Evolutionary conservation across 2,113 vertebrate genomes (phyloP), one percentile per base, ranked within the genome.

Genomic region (Pedionomus torquatus): DNA sequence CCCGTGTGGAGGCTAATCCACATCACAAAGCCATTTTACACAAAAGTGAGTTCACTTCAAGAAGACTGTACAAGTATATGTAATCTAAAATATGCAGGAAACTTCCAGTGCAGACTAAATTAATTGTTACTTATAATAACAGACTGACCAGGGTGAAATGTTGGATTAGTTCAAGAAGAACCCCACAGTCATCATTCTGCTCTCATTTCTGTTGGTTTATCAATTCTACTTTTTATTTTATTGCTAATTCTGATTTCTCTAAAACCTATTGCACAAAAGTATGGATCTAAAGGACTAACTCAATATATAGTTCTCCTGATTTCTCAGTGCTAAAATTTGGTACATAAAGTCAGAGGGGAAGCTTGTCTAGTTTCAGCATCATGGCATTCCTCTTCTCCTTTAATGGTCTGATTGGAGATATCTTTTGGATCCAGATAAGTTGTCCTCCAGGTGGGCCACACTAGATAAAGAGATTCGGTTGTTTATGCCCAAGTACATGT

Each of bases 1-100:
- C 95, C 92, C 93, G 90, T 94, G 92, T 88, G 93, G 88, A 91
- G 70, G 75, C 70, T 95, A 96, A 95, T 95, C 93, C 93, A 91
- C 75, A 90, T 94, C 92, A 83, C 89, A 95, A 90, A 96, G 83
- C 71, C 82, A 54, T 91, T 86, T 49, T 63, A 70, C 76, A 83
- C 55, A 90, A 77, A 95, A 96, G 93, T 58, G 60, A 92, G 86
- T 92, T 96, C 82, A 90, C 71, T 90, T 90, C 75, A 89, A 83
- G 68, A 95, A 81, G 83, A 66, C 63, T 16, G 90, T 90, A 83
- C 51, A 81, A 92, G 88, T 90, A 68, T 1, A 4, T 83, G 83
- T 55, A 26, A 61, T 71, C 85, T 91, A 41, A 94, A 94, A 85
- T 93, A 93, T 74, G 68, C 55, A 61, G 54, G 49, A 83, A 94